These are phyloP conservation scores for Clarias batrachus DNA, from an alignment of 2,113 vertebrate species.

Conservation along the genomic window DNA sequence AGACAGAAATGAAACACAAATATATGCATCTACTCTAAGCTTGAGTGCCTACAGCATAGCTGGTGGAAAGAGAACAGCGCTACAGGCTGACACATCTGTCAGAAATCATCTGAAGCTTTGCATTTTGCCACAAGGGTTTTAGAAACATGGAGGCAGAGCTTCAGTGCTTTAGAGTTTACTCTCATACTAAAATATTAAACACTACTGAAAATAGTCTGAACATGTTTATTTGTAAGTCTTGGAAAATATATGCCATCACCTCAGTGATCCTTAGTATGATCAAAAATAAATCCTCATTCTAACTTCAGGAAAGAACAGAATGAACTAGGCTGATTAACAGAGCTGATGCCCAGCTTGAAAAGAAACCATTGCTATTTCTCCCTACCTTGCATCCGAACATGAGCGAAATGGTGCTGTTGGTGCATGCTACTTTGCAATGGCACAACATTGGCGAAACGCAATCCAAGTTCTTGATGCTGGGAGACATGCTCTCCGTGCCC, in stretches of 20 bases:
- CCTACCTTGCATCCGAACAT: conserved; percentile 92
- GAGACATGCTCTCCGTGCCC: conserved; percentile 74
- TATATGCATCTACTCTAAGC: background rate
- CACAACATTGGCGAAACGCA: conserved; percentile 81
- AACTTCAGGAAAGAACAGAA: background rate
- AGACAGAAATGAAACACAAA: background rate
- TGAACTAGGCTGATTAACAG: background rate
- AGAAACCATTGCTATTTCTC: conserved; percentile 51
- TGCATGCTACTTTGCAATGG: conserved; percentile 90
- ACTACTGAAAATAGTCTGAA: background rate
- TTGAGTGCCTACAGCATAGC: background rate
- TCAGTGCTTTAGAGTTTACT: background rate
- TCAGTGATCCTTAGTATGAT: conserved; percentile 5
- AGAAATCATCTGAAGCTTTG: conserved; percentile 11
- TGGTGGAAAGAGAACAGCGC: conserved; percentile 4
- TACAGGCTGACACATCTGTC: conserved; percentile 20
- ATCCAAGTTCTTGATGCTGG: conserved; percentile 78
- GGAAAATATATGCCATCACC: conserved; percentile 20
- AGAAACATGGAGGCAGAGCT: conserved; percentile 6
- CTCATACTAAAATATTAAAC: conserved; percentile 1
- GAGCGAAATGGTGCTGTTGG: conserved; percentile 86
- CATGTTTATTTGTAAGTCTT: background rate
- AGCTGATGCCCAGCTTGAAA: background rate
- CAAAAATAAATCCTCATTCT: background rate
- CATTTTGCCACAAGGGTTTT: conserved; percentile 25